These are phyloP conservation scores for Drosophila ficusphila DNA, from an alignment of 1,140 invertebrate genomes.

Conservation along the genomic window DNA sequence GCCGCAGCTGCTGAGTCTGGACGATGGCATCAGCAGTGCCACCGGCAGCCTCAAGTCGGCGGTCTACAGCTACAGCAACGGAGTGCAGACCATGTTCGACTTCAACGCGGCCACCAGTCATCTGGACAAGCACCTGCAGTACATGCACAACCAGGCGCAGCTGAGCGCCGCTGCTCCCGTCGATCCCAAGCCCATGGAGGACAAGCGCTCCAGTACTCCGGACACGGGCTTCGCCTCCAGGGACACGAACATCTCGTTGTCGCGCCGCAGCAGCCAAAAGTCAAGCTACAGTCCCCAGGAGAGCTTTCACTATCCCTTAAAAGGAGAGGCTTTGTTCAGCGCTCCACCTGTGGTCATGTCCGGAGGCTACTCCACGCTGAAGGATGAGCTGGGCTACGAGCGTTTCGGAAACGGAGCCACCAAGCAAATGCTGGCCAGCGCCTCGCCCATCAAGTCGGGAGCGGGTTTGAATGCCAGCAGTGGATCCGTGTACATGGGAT, in stretches of 20 bases:
- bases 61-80: slow-evolving; percentile 81
- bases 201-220: slow-evolving; percentile 81
- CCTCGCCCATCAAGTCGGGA: slow-evolving; percentile 72
- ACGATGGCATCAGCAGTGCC: slow-evolving; percentile 81
- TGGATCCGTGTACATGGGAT: slow-evolving; percentile 57
- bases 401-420: slow-evolving; percentile 62
- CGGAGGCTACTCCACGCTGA: slow-evolving; percentile 38
- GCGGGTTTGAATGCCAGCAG: slow-evolving; percentile 55
- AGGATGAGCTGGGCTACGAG: slow-evolving; percentile 59
- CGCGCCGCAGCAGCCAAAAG: slow-evolving; percentile 82
- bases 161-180: slow-evolving; percentile 33
- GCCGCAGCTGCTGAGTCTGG: slow-evolving; percentile 65
- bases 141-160: slow-evolving; percentile 78
- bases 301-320: slow-evolving; percentile 72
- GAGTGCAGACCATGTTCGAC: slow-evolving; percentile 79
- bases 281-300: slow-evolving; percentile 83
- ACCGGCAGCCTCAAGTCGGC: slow-evolving; percentile 77
- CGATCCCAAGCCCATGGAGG: slow-evolving; percentile 52
- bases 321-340: slow-evolving; percentile 59
- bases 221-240: slow-evolving; percentile 82
- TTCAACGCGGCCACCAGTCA: slow-evolving; percentile 82
- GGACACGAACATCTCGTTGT: slow-evolving; percentile 80
- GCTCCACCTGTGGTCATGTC: slow-evolving; percentile 56
- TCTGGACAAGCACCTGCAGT: slow-evolving; percentile 79
- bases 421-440: slow-evolving; percentile 68